These are phyloP conservation scores for Pecten maximus DNA, from an alignment of 2,888 invertebrate genomes.

Conservation along the genomic window DNA sequence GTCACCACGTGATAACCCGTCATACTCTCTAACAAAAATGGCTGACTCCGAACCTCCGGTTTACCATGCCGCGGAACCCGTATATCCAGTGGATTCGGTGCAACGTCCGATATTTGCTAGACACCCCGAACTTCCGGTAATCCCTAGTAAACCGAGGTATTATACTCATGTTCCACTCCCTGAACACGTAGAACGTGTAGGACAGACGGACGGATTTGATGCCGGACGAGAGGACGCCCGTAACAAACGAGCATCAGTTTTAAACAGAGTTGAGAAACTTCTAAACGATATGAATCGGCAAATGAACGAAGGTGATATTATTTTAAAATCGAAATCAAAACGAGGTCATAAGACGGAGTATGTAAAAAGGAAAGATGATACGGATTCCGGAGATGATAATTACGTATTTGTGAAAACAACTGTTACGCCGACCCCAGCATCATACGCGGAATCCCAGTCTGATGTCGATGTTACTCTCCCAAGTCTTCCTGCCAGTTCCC, in stretches of 20 bases:
- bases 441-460: neutral
- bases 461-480: neutral
- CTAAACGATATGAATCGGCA: slow-evolving; percentile 56
- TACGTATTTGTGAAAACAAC: slow-evolving; percentile 54
- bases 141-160: neutral
- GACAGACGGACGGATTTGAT: slow-evolving; percentile 8
- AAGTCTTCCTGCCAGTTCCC: neutral
- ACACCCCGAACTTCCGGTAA: neutral
- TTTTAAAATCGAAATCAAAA: neutral
- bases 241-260: slow-evolving; percentile 55
- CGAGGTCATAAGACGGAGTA: neutral
- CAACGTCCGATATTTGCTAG: neutral
- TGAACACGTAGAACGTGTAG: neutral
- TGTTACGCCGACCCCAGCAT: slow-evolving; percentile 44
- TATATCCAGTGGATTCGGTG: neutral
- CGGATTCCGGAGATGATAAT: slow-evolving; percentile 48
- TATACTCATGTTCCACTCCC: slow-evolving; percentile 3
- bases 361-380: slow-evolving; percentile 36
- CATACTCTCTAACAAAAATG: neutral
- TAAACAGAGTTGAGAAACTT: slow-evolving; percentile 63
- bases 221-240: slow-evolving; percentile 44
- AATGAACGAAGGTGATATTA: neutral
- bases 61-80: neutral
- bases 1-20: neutral
- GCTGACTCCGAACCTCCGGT: neutral